Base-by-base conservation (phyloP, 1,140 invertebrate genomes). In the Lordiphosa collinella region DNA sequence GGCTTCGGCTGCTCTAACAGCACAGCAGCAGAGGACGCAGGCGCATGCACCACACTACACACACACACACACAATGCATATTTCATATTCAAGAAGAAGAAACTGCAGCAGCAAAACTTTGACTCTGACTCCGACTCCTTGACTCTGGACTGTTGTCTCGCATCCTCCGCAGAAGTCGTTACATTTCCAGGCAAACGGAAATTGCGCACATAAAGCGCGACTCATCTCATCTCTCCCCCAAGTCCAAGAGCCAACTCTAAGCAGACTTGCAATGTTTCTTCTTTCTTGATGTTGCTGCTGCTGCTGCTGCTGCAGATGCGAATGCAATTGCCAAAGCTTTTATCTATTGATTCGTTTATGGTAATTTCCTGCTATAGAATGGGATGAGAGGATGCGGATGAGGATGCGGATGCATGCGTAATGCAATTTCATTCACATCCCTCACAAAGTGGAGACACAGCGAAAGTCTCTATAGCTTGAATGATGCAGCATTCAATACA, bases 321-420 rank as follows among this genome's bases (percentile, higher is more conserved):
- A 61, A 35, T 78, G 68, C 74, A 80, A 76, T 80, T 82, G 75
- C 76, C 76, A 82, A 82, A 43, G 66, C 47, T 80, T 74, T 70
- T 80, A 80, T 82, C 75, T 71, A 80, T 82, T 80, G 70, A 80
- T 80, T 82, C 76, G 68, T 66, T 80, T 59, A 65, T 56, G 61
- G 62, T 52, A 82, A 80, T 80, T 80, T 80, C 76, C 76, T 82
- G 76, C 35, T 32, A 7, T 31, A 43, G 34, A 41, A 18, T 22
- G 25, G 25, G 34, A 37, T 36, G 29, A 46, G 36, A 40, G 34
- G 13, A 35, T 11, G 25, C 25, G 25, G 8, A 35, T 11, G 25
- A 16, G 25, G 8, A 35, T 18, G 29, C 25, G 31, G 48, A 12
- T 13, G 48, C 2, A 9, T 41, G 14, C n/a, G 11, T 44, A 43